Percentiles rank a stretch among this genome's conserved stretches.
phyloP scores from a whole-genome alignment of 2,888 invertebrate genomes.

The Nipponacmea schrenckii region DNA sequence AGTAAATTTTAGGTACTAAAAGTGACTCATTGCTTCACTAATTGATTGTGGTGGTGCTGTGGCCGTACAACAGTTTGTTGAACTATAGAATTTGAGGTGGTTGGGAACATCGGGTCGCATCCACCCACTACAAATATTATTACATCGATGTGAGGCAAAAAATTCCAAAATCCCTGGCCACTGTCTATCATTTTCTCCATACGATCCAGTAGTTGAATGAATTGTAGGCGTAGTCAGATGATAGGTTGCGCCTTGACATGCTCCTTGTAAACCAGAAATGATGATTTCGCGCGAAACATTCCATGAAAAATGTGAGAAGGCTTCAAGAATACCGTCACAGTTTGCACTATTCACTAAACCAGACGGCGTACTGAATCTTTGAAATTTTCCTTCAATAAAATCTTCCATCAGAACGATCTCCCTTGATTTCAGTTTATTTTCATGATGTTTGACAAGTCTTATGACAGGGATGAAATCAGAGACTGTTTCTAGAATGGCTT shows the following conservation, averaged over 20 bases:
- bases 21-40: background rate
- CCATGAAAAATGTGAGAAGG: slow-evolving; percentile 40
- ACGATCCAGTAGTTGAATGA: slow-evolving; percentile 27
- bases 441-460: slow-evolving; percentile 28
- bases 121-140: slow-evolving; percentile 34
- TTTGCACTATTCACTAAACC: slow-evolving; percentile 14
- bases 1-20: background rate
- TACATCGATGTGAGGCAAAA: slow-evolving; percentile 33
- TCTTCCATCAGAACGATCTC: slow-evolving; percentile 34
- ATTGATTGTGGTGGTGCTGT: background rate
- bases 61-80: too few relatives aligned
- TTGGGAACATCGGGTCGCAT: background rate
- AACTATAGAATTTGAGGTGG: background rate
- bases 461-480: slow-evolving; percentile 32
- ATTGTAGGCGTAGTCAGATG: slow-evolving; percentile 32
- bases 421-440: slow-evolving; percentile 26
- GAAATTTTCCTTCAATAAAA: slow-evolving; percentile 28
- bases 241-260: slow-evolving; percentile 17
- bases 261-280: slow-evolving; percentile 34
- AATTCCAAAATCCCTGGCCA: slow-evolving; percentile 28
- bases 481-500: slow-evolving; percentile 27
- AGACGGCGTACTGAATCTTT: slow-evolving; percentile 21
- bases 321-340: slow-evolving; percentile 25
- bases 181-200: slow-evolving; percentile 28
- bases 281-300: slow-evolving; percentile 27